phyloP scores from a whole-genome alignment of 1,140 invertebrate species.

The Oreohelix idahoensis region DNA sequence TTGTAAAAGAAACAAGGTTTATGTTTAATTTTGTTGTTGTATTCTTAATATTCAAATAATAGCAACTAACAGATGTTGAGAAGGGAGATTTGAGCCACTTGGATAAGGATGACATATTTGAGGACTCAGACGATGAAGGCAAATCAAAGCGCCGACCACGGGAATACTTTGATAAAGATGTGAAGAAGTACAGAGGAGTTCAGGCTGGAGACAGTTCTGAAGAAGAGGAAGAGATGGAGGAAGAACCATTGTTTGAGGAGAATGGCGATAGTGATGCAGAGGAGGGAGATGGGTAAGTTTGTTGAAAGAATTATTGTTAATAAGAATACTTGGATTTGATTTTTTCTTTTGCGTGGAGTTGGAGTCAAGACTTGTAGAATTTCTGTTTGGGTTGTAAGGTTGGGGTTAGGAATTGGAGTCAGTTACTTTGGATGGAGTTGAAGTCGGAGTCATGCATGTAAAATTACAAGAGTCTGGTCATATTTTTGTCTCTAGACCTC shows the following conservation, averaged over 20 bases:
- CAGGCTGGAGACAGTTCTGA: conserved; percentile 51
- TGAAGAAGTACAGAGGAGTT: conserved; percentile 50
- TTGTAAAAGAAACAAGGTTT: too few species aligned
- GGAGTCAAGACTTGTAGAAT: too few species aligned
- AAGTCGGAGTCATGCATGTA: too few species aligned
- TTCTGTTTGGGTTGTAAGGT: too few species aligned
- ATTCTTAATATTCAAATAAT: background rate
- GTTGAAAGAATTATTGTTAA: too few species aligned
- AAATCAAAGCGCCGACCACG: conserved; percentile 77
- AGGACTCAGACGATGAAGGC: conserved; percentile 48
- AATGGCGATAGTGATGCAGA: conserved; percentile 39
- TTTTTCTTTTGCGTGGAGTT: too few species aligned
- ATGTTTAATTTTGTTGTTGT: background rate
- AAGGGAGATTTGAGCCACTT: conserved; percentile 56
- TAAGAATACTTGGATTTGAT: too few species aligned
- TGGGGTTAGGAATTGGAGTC: too few species aligned
- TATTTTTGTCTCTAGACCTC: too few species aligned
- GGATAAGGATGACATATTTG: conserved; percentile 52
- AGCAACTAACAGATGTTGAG: conserved; percentile 61
- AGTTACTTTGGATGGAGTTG: too few species aligned
- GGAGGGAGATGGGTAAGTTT: conserved; percentile 5
- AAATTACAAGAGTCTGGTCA: too few species aligned
- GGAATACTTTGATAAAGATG: conserved; percentile 54
- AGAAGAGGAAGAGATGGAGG: conserved; percentile 59
- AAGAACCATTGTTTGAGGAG: conserved; percentile 54